Percentiles rank a stretch among this genome's conserved stretches.
These are phyloP conservation scores for Phalacrocorax pelagicus DNA, from an alignment of 2,113 vertebrate species.

Conservation along the genomic window DNA sequence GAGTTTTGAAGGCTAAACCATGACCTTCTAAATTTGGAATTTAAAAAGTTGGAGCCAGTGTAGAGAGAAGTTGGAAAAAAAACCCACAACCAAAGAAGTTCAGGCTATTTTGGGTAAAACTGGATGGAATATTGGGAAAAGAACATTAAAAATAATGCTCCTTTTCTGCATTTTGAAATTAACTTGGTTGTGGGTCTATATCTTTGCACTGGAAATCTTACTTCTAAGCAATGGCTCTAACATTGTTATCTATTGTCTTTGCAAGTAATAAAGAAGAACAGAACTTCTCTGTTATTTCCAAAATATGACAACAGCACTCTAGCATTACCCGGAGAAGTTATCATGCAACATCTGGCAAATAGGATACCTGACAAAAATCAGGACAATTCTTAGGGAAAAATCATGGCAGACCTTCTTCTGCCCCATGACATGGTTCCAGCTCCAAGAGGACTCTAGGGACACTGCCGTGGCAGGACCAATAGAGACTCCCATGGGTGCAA, in stretches of 20 bases:
- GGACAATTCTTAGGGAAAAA: not conserved
- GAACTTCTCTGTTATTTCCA: not conserved
- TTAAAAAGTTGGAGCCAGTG: not conserved
- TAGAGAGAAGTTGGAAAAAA: not conserved
- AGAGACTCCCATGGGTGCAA: not conserved
- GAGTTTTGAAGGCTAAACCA: not conserved
- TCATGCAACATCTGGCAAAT: not conserved
- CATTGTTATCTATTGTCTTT: not conserved
- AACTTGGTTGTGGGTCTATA: not conserved
- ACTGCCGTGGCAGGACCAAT: not conserved
- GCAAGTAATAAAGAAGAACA: not conserved
- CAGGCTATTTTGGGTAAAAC: not conserved
- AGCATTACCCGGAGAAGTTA: not conserved
- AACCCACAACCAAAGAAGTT: not conserved
- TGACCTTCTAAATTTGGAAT: not conserved
- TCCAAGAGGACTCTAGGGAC: not conserved
- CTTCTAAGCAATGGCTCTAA: not conserved
- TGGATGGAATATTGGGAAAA: not conserved
- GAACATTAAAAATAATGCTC: not conserved
- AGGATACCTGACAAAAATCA: not conserved
- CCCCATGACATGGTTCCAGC: not conserved
- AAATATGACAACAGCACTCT: not conserved
- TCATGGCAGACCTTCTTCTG: not conserved
- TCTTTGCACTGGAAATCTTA: not conserved
- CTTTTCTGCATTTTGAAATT: not conserved